Evolutionary conservation across 64 coral and sea anemone genomes (phyloP), one percentile per base, ranked within the genome.

Genomic region (Porites australiensis): DNA sequence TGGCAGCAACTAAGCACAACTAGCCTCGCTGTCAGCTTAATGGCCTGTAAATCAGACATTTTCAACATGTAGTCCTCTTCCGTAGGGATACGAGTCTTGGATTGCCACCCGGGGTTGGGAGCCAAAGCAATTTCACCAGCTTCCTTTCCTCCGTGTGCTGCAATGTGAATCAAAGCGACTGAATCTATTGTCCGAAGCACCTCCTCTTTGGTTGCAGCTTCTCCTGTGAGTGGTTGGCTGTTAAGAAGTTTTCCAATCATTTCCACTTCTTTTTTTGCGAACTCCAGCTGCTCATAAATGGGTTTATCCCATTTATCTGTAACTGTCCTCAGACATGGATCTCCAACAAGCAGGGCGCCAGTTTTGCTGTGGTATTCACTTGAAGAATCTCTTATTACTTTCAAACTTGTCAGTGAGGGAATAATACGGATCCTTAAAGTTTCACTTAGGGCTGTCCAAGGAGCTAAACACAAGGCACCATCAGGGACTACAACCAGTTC

Each of bases 401-500:
- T 87, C 19, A 87, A 74, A 14, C 65, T 23, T 9, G 85, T 87
- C 19, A 87, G 51, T 6, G 67, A 87, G 10, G 85, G 85, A 51
- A 47, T 67, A 87, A 51, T 13, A 5, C 85, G 85, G 23, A 87
- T 77, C 16, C 18, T 82, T 0, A 44, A 50, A 45, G 69, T 19
- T 13, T 75, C 58, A 21, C 70, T 78, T 23, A 91, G 19, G 19
- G 79, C 79, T 46, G 90, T 53, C 64, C 73, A 92, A 21, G 90
- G 90, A 4, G 64, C 80, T 22, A 79, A 48, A 18, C 64, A 90
- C 62, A 92, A 23, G 61, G 50, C 7, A 46, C 90, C 80, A 53
- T 92, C 79, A 3, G 90, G 90, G 60, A 92, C 59, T 18, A 92
- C 58, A 79, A 92, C 59, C 37, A 92, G 73, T 14, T 92, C 79